Percentiles rank a stretch among this genome's conserved stretches.
Evolutionary conservation across 2,888 invertebrate species (phyloP).

Genomic region (Lepetodrilus schrolli): DNA sequence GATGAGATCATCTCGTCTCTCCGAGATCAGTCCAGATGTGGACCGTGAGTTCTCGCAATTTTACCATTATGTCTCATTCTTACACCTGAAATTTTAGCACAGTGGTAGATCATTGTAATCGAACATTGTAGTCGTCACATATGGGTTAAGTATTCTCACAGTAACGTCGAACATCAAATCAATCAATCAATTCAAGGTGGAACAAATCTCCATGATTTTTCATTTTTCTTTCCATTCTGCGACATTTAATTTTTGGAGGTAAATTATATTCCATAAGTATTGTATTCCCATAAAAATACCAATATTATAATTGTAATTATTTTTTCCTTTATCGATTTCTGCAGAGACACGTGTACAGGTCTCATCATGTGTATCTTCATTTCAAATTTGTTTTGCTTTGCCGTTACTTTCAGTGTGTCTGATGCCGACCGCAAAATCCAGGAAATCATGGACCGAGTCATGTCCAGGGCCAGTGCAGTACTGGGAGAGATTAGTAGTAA

Average conservation of each 20-base stretch:
- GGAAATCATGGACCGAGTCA: constrained; percentile 72
- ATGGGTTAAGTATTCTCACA: no score
- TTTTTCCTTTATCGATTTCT: background rate
- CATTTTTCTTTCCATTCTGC: no score
- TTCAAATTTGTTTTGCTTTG: no score
- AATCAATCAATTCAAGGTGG: no score
- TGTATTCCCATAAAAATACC: background rate
- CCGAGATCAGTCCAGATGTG: constrained; percentile 56
- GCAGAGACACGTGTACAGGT: background rate
- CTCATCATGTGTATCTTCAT: background rate
- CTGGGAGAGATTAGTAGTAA: constrained; percentile 48
- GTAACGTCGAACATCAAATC: no score
- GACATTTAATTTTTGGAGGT: no score
- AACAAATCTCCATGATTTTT: no score
- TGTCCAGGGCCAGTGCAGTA: constrained; percentile 62
- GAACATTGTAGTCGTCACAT: no score
- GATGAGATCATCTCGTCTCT: constrained; percentile 74
- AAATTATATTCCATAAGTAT: no score
- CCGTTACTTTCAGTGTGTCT: constrained; percentile 58
- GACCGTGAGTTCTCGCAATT: constrained; percentile 66
- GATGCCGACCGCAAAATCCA: constrained; percentile 73
- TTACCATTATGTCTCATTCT: no score
- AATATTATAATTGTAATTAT: background rate
- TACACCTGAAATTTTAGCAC: no score
- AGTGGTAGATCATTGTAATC: no score